phyloP scores from a whole-genome alignment of 2,797 vertebrate species.

The Poeciliopsis presidionis region DNA sequence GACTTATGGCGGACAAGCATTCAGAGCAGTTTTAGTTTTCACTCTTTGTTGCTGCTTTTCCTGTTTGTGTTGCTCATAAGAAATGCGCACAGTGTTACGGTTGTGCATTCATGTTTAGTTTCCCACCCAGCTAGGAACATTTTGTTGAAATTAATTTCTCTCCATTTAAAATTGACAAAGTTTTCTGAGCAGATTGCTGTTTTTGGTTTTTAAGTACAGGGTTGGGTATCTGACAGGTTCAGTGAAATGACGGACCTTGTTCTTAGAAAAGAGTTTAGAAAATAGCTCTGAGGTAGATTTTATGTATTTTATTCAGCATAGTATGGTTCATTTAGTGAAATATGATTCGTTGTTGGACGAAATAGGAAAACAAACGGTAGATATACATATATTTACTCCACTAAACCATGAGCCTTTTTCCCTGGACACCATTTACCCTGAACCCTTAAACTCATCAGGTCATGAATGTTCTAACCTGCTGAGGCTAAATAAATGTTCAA shows the following conservation, averaged over 20 bases:
- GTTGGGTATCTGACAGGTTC: background rate
- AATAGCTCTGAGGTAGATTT: background rate
- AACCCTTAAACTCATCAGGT: background rate
- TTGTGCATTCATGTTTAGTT: no score
- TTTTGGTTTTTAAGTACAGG: background rate
- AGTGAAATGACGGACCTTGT: background rate
- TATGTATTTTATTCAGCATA: background rate
- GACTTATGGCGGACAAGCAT: no score
- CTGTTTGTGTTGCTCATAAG: no score
- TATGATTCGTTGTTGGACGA: background rate
- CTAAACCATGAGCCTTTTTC: background rate
- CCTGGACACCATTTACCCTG: background rate
- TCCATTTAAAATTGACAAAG: background rate
- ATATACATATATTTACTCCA: background rate
- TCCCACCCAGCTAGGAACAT: background rate
- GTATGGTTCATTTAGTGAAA: background rate
- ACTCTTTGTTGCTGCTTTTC: no score
- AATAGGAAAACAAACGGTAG: background rate
- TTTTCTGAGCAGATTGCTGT: background rate
- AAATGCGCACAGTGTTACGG: no score
- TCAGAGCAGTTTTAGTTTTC: no score
- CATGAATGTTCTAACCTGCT: background rate
- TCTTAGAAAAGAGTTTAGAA: background rate
- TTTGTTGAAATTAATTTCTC: background rate
- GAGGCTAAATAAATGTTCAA: no score